A percentile compares a stretch with the other conserved stretches of the same genome.
phyloP scores from a whole-genome alignment of 2,888 invertebrate genomes.

The Caenorhabditis sp. region DNA sequence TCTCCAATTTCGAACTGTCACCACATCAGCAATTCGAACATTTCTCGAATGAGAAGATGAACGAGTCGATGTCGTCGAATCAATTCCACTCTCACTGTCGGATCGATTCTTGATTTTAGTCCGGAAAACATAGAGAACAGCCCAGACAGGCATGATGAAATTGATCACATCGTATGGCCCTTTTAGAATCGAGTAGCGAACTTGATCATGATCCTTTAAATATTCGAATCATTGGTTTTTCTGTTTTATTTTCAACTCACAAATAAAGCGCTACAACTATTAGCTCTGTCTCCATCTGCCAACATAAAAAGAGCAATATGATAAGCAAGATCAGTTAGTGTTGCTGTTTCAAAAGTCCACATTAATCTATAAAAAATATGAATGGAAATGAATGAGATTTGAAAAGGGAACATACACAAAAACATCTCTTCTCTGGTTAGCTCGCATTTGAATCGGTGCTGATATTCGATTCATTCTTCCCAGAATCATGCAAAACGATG shows the following conservation, averaged over 20 bases:
- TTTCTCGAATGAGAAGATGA: slow-evolving; percentile 28
- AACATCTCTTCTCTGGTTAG: slow-evolving; percentile 42
- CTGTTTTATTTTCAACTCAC: slow-evolving; percentile 51
- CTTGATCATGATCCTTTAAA: slow-evolving; percentile 57
- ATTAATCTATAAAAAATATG: slow-evolving; percentile 34
- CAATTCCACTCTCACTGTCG: slow-evolving; percentile 16
- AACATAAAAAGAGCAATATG: slow-evolving; percentile 52
- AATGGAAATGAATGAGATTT: neutral
- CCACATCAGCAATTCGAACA: slow-evolving; percentile 46
- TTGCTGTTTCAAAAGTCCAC: slow-evolving; percentile 54
- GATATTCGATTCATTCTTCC: slow-evolving; percentile 53
- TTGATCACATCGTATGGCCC: slow-evolving; percentile 53
- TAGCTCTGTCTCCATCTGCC: slow-evolving; percentile 39
- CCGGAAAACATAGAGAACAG: slow-evolving; percentile 58
- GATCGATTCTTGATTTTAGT: slow-evolving; percentile 22
- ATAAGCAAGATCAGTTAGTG: slow-evolving; percentile 50
- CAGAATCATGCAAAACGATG: slow-evolving; percentile 52
- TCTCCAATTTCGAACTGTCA: slow-evolving; percentile 53
- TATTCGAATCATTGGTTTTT: too few species aligned
- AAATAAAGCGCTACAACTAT: slow-evolving; percentile 55
- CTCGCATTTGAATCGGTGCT: slow-evolving; percentile 45
- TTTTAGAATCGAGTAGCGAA: slow-evolving; percentile 49
- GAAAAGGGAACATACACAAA: slow-evolving; percentile 23
- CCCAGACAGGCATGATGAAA: slow-evolving; percentile 58
- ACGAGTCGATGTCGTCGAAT: slow-evolving; percentile 24